phyloP scores from a whole-genome alignment of 2,888 invertebrate genomes.

The Athalia rosae region DNA sequence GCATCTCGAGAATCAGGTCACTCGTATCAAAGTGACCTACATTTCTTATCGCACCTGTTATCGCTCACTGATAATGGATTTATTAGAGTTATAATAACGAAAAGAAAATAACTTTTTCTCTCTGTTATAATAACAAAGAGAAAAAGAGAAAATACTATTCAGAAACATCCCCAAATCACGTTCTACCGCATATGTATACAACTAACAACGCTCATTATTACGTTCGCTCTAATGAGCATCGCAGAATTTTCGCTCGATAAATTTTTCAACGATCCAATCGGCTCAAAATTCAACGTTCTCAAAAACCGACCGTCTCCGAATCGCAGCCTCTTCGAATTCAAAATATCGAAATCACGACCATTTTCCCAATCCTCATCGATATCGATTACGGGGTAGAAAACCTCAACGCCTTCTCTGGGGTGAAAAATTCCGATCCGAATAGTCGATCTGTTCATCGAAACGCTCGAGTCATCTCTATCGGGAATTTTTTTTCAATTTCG shows the following conservation, averaged over 20 bases:
- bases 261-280: no score
- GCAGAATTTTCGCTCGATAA: background rate
- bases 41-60: constrained; percentile 69
- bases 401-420: no score
- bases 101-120: background rate
- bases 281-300: no score
- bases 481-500: no score
- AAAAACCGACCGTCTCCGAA: no score
- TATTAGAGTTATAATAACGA: constrained; percentile 7
- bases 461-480: no score
- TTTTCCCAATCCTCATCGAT: background rate
- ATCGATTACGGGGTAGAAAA: no score
- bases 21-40: constrained; percentile 73
- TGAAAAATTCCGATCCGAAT: no score
- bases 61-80: constrained; percentile 47
- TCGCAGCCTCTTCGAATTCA: no score
- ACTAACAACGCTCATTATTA: no score
- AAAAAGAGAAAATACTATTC: background rate
- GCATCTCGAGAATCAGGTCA: constrained; percentile 68
- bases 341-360: background rate
- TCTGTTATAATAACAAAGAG: background rate
- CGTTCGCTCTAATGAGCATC: background rate
- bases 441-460: no score
- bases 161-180: constrained; percentile 15
- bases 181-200: background rate